Percentiles rank a stretch among this genome's conserved stretches.
phyloP scores from a whole-genome alignment of 2,113 vertebrate genomes.

The Megalops atlanticus region DNA sequence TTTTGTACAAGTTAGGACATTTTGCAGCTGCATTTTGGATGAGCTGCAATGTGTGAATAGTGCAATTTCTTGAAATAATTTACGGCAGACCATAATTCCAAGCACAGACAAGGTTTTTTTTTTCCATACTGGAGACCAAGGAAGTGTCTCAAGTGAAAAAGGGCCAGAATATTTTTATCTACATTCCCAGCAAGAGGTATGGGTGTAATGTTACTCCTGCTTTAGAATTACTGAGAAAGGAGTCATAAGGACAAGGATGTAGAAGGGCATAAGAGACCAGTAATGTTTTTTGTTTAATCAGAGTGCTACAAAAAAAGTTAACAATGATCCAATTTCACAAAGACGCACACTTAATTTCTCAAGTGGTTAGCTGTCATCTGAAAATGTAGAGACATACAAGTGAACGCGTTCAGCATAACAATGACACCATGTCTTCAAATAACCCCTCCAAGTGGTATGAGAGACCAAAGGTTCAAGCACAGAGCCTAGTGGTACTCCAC shows the following conservation, averaged over 20 bases:
- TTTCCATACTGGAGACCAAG: no score
- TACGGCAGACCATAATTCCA: no score
- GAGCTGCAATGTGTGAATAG: no score
- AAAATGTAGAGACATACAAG: neutral
- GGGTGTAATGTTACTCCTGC: neutral
- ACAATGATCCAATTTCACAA: neutral
- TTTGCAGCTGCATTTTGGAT: no score
- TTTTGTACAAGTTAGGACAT: no score
- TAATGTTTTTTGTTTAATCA: neutral
- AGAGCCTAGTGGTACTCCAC: neutral
- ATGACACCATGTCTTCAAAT: neutral
- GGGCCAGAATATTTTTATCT: no score
- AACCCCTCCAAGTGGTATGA: neutral
- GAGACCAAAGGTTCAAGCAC: neutral
- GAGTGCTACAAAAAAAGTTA: neutral
- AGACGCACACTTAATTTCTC: neutral
- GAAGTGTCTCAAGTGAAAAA: no score
- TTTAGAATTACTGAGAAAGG: neutral
- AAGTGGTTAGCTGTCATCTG: neutral
- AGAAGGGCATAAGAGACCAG: neutral
- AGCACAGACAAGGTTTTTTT: no score
- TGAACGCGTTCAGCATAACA: neutral
- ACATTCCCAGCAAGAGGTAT: neutral
- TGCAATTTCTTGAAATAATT: no score
- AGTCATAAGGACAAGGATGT: neutral